Evolutionary conservation across 2,888 invertebrate genomes (phyloP).

Genomic region (Hylaea fasciaria): DNA sequence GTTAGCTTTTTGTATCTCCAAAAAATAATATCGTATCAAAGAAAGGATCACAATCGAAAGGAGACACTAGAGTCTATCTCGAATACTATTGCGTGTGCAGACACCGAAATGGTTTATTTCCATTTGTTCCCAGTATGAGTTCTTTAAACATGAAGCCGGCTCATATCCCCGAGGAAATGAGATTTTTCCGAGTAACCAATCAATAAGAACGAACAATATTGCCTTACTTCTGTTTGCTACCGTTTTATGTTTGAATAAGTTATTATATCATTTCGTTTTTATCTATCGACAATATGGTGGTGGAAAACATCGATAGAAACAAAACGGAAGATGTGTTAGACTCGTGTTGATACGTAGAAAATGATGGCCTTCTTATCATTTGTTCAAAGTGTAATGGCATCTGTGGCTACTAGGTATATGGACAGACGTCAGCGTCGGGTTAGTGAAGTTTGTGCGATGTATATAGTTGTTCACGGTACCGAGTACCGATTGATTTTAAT

Average conservation of each 20-base stretch:
- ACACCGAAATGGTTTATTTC: slow-evolving; percentile 34
- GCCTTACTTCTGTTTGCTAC: slow-evolving; percentile 33
- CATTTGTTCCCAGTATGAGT: slow-evolving; percentile 30
- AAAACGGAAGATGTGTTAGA: not conserved
- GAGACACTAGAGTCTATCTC: not conserved
- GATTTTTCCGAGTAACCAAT: slow-evolving; percentile 48
- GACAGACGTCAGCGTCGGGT: too few relatives aligned
- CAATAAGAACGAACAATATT: slow-evolving; percentile 44
- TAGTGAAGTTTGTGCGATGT: too few relatives aligned
- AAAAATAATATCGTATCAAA: not conserved
- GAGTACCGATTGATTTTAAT: too few relatives aligned
- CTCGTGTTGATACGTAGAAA: too few relatives aligned
- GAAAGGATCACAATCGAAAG: not conserved
- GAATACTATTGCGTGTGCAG: not conserved
- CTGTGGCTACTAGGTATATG: too few relatives aligned
- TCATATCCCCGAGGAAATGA: slow-evolving; percentile 46
- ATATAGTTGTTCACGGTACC: too few relatives aligned
- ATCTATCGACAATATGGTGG: slow-evolving; percentile 10
- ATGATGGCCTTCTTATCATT: too few relatives aligned
- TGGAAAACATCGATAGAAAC: not conserved
- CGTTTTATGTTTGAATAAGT: slow-evolving; percentile 38
- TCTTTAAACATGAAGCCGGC: slow-evolving; percentile 37
- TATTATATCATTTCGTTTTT: slow-evolving; percentile 32
- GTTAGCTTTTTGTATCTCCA: not conserved
- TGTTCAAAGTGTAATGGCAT: too few relatives aligned